Percentiles rank a stretch among this genome's conserved stretches.
Evolutionary conservation across 2,888 invertebrate species (phyloP).

Genomic region (Brachypterus glaber): DNA sequence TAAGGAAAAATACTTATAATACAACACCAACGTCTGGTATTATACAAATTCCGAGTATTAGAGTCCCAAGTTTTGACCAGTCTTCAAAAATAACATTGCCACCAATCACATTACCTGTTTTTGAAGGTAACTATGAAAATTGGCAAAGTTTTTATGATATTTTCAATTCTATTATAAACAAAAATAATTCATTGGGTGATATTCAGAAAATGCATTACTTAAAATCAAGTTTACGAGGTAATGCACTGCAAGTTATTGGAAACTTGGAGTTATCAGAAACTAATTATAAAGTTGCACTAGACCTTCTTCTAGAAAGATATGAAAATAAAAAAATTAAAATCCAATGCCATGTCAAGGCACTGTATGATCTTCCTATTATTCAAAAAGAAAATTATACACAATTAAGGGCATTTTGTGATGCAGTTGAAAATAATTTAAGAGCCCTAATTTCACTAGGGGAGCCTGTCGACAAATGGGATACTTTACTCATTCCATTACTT

Average conservation of each 20-base stretch:
- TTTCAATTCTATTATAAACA: slow-evolving; percentile 11
- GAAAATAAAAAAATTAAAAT: slow-evolving; percentile 7
- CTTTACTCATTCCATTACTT: slow-evolving; percentile 3
- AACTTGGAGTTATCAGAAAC: too few relatives aligned
- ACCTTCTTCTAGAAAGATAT: slow-evolving; percentile 5
- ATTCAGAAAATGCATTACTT: slow-evolving; percentile 6
- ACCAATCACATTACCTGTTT: slow-evolving; percentile 10
- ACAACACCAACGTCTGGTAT: too few relatives aligned
- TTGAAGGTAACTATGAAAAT: too few relatives aligned
- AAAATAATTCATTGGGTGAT: slow-evolving; percentile 6
- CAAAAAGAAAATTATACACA: background rate
- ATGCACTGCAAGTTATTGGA: slow-evolving; percentile 6
- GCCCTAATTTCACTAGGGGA: slow-evolving; percentile 1
- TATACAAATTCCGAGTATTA: too few relatives aligned
- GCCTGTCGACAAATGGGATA: slow-evolving; percentile 5
- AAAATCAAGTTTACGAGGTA: slow-evolving; percentile 4
- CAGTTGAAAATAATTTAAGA: background rate
- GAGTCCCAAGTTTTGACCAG: too few relatives aligned
- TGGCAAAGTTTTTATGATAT: slow-evolving; percentile 12
- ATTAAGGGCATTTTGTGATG: background rate
- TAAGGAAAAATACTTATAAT: too few relatives aligned
- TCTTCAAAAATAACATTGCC: slow-evolving; percentile 12
- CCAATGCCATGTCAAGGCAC: slow-evolving; percentile 2
- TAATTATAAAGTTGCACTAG: slow-evolving; percentile 8
- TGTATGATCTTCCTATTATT: slow-evolving; percentile 4